Conservation (phyloP, 2,113 vertebrate genomes). For the Scopus umbretta region DNA sequence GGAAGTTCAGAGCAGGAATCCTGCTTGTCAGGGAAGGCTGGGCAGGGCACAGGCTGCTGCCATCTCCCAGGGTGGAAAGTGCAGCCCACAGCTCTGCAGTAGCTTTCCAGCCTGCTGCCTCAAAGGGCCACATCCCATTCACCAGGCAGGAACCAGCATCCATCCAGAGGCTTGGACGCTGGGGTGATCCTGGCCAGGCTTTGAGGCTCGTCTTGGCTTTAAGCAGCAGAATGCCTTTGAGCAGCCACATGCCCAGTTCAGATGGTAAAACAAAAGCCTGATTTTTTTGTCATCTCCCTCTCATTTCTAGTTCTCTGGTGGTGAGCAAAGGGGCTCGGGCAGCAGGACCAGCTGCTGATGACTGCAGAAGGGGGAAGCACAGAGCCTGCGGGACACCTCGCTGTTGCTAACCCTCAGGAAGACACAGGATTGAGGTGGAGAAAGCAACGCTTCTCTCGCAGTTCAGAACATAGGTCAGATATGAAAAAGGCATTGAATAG, state of each 20-base stretch:
- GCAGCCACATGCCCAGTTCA: not conserved
- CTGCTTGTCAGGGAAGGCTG: not conserved
- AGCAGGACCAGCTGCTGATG: not conserved
- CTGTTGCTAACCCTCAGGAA: not conserved
- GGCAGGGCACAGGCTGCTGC: not conserved
- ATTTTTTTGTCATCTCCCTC: not conserved
- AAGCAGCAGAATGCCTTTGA: not conserved
- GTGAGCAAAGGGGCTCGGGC: not conserved
- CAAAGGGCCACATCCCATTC: not conserved
- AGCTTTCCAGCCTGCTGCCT: not conserved
- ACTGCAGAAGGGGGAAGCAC: not conserved
- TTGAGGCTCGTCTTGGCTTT: not conserved
- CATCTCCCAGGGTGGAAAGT: not conserved
- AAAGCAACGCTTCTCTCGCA: not conserved
- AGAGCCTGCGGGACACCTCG: not conserved
- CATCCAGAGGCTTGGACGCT: not conserved
- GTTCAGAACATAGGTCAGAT: not conserved
- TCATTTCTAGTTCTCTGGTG: not conserved
- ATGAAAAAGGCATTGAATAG: not conserved
- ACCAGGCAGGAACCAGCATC: not conserved
- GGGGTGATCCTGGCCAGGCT: not conserved
- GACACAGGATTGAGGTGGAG: not conserved
- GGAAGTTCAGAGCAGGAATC: not conserved
- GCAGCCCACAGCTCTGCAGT: not conserved
- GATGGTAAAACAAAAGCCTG: not conserved